Conservation (phyloP, 2,113 vertebrate genomes). For the Amazona vittata region DNA sequence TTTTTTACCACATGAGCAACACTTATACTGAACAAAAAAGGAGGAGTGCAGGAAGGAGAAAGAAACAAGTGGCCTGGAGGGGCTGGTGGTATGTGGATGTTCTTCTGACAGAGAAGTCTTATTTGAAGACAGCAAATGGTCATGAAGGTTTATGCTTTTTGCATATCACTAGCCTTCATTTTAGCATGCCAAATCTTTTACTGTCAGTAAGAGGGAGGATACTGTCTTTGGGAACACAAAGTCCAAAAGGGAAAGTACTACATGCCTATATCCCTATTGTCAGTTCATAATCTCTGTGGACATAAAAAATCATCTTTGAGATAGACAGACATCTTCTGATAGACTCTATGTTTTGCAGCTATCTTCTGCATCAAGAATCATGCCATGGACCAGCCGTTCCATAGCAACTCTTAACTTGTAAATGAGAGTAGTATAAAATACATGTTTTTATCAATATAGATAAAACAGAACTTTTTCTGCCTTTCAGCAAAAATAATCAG, state of each 20-base stretch:
- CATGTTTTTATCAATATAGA: background rate
- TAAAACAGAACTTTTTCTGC: slow-evolving; percentile 37
- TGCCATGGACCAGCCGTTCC: background rate
- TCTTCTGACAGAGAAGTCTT: background rate
- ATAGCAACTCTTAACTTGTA: background rate
- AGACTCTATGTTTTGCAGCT: background rate
- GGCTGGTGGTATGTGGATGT: background rate
- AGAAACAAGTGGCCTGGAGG: background rate
- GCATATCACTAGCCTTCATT: background rate
- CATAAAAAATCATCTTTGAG: background rate
- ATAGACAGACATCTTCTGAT: background rate
- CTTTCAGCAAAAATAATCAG: slow-evolving; percentile 37
- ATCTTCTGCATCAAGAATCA: background rate
- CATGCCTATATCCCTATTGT: background rate
- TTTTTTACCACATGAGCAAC: background rate
- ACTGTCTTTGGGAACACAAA: background rate
- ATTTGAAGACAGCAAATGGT: background rate
- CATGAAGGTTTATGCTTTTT: background rate
- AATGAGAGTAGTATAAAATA: slow-evolving; percentile 8
- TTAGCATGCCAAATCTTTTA: background rate
- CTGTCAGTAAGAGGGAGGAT: background rate
- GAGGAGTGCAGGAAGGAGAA: background rate
- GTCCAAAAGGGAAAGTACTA: background rate
- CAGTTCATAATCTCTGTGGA: background rate
- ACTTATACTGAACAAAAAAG: background rate